phyloP scores from a whole-genome alignment of 2,113 vertebrate genomes.

The Nothobranchius kuhntae region DNA sequence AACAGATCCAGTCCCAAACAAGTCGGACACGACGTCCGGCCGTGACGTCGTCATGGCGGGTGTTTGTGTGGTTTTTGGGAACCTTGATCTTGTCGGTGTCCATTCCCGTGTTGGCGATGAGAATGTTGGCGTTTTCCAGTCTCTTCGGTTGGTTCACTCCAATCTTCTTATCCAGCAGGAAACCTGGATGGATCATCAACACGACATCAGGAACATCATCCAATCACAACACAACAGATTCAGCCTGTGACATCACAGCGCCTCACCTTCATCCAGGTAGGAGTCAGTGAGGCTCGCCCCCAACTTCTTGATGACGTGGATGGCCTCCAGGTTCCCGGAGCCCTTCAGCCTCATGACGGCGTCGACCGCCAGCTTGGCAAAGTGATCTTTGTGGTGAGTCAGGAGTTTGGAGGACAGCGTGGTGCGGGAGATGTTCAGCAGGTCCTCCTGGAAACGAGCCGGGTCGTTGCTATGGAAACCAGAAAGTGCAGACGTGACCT shows the following conservation, averaged over 20 bases:
- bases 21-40: no score
- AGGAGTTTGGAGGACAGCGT: constrained; percentile 96
- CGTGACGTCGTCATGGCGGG: no score
- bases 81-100: constrained; percentile 99
- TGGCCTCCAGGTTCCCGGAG: constrained; percentile 96
- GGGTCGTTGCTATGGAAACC: constrained; percentile 82
- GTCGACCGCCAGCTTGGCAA: constrained; percentile 89
- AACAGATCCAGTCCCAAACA: no score
- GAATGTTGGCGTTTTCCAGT: constrained; percentile 96
- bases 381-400: constrained; percentile 96
- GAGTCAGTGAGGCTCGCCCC: constrained; percentile 94
- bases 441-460: constrained; percentile 87
- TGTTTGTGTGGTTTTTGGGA: background rate
- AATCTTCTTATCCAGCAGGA: constrained; percentile 94
- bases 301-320: constrained; percentile 98
- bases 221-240: background rate
- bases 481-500: background rate
- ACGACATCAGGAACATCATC: background rate
- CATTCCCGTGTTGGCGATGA: constrained; percentile 98
- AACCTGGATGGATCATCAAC: constrained; percentile 71
- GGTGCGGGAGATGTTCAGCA: constrained; percentile 93
- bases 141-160: constrained; percentile 98
- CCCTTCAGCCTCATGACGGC: constrained; percentile 93
- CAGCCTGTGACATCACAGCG: background rate
- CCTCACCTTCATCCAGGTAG: constrained; percentile 94